phyloP scores from a whole-genome alignment of 2,888 invertebrate genomes.

The Sinodicranocentrus sp. region DNA sequence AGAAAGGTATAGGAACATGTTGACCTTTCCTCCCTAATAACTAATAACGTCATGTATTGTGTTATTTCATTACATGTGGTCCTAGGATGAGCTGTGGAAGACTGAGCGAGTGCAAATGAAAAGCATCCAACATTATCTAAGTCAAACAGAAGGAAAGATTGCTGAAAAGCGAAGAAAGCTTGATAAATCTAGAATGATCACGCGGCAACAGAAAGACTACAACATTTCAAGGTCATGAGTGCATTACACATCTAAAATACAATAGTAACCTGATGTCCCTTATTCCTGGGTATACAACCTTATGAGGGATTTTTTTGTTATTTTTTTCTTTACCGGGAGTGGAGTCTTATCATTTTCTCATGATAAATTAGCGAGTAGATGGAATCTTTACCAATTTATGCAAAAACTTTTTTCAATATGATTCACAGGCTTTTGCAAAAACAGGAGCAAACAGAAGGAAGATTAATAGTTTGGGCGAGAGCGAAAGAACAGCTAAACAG shows the following conservation, averaged over 20 bases:
- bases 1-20: too few species aligned
- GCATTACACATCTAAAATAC: too few species aligned
- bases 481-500: conserved; percentile 15
- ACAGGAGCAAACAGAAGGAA: conserved; percentile 7
- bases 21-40: too few species aligned
- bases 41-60: too few species aligned
- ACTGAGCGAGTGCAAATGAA: conserved; percentile 15
- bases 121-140: conserved; percentile 12
- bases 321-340: too few species aligned
- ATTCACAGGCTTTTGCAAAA: conserved; percentile 4
- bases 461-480: background rate
- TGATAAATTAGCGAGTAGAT: too few species aligned
- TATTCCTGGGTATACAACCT: too few species aligned
- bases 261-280: too few species aligned
- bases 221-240: conserved; percentile 31
- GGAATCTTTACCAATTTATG: background rate
- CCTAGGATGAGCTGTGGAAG: conserved; percentile 46
- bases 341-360: too few species aligned
- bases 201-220: background rate
- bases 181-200: background rate
- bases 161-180: conserved; percentile 4
- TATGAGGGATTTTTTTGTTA: too few species aligned
- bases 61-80: too few species aligned
- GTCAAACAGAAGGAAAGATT: conserved; percentile 22
- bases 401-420: background rate